Evolutionary conservation across 2,797 vertebrate species (phyloP).

Genomic region (Streptopelia turtur): DNA sequence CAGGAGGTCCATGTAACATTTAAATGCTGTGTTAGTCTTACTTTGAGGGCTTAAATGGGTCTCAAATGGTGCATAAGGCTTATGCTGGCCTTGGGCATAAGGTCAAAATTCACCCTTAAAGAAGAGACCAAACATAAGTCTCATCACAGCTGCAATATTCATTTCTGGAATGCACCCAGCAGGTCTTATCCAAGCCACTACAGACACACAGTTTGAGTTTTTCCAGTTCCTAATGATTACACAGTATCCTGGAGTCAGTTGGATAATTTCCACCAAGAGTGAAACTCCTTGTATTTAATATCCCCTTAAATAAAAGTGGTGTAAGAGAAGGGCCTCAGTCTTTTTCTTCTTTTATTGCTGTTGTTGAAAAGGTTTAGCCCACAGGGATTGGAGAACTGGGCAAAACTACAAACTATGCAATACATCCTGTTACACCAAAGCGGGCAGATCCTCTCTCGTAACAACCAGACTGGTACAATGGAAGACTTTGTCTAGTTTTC

Average conservation of each 20-base stretch:
- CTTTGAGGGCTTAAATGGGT: not conserved
- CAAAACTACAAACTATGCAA: constrained; percentile 64
- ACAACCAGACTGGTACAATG: constrained; percentile 55
- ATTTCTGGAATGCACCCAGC: constrained; percentile 66
- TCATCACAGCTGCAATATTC: constrained; percentile 70
- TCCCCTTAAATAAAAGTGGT: constrained; percentile 61
- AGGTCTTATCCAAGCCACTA: constrained; percentile 67
- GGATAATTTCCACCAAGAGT: constrained; percentile 49
- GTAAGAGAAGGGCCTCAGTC: constrained; percentile 60
- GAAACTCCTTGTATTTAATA: constrained; percentile 69
- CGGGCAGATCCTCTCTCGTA: constrained; percentile 47
- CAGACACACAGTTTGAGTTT: constrained; percentile 69
- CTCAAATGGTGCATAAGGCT: constrained; percentile 23
- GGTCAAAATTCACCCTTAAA: constrained; percentile 14
- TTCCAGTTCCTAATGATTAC: constrained; percentile 74
- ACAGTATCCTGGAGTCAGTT: constrained; percentile 68
- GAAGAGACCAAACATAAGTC: constrained; percentile 41
- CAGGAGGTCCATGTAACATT: not conserved
- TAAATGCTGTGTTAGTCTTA: not conserved
- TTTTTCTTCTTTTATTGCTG: constrained; percentile 69
- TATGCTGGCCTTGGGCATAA: not conserved
- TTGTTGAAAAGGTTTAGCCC: constrained; percentile 62
- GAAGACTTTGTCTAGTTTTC: constrained; percentile 59
- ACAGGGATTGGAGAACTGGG: constrained; percentile 41
- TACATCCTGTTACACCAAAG: constrained; percentile 59